Evolutionary conservation across 2,888 invertebrate genomes (phyloP).

Genomic region (Amiota minor): DNA sequence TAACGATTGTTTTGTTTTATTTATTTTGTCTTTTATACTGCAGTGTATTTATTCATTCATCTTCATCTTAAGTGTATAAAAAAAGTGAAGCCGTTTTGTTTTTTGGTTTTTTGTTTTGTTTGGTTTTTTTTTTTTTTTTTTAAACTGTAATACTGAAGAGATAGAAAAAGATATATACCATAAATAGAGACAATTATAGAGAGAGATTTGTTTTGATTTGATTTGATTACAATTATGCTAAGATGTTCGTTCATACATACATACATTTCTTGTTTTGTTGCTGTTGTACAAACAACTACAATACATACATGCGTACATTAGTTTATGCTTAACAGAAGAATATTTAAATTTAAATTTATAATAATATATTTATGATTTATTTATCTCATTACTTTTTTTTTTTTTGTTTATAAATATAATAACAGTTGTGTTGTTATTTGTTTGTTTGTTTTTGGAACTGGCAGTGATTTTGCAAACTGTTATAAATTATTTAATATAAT

Average conservation of each 20-base stretch:
- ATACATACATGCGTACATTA: background rate
- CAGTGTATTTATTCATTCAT: background rate
- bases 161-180: background rate
- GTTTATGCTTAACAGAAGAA: conserved; percentile 7
- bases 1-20: no score
- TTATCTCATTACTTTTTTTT: conserved; percentile 37
- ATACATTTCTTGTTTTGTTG: background rate
- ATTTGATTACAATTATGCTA: background rate
- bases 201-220: background rate
- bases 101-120: background rate
- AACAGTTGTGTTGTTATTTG: conserved; percentile 26
- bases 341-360: conserved; percentile 4
- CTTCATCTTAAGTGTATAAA: background rate
- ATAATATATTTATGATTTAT: conserved; percentile 34
- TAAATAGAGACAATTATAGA: no score
- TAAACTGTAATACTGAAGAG: conserved; percentile 6
- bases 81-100: background rate
- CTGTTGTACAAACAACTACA: background rate
- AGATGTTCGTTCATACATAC: background rate
- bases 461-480: conserved; percentile 64
- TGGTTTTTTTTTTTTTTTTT: background rate
- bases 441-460: conserved; percentile 52
- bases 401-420: conserved; percentile 33
- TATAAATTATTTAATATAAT: conserved; percentile 22
- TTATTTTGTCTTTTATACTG: background rate